Evolutionary conservation across 2,888 invertebrate species (phyloP).

Genomic region (Eueremaeus valkanovi): DNA sequence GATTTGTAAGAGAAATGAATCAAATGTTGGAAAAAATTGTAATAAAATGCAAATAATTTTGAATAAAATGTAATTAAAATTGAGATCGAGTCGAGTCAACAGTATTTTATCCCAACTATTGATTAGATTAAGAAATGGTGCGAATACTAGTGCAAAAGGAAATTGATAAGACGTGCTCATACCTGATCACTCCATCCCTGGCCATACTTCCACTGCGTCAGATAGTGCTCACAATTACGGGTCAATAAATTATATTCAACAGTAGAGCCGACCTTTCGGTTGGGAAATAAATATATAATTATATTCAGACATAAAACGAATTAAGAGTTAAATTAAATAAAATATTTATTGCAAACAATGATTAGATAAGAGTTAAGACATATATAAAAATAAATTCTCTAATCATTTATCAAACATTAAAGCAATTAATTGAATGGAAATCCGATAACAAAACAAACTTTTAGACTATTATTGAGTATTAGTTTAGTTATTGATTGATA

Average conservation of each 20-base stretch:
- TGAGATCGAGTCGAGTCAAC: constrained; percentile 4
- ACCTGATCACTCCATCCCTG: constrained; percentile 51
- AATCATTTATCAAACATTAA: not conserved
- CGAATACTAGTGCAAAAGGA: not conserved
- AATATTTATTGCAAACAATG: not conserved
- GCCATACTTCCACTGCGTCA: constrained; percentile 50
- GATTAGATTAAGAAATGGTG: not conserved
- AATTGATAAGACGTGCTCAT: no score
- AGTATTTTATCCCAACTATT: not conserved
- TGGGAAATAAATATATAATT: not conserved
- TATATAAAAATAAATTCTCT: not conserved
- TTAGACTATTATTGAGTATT: no score
- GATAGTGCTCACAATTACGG: constrained; percentile 50
- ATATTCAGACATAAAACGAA: no score
- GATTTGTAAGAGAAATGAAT: not conserved
- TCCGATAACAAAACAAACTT: no score
- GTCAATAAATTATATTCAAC: constrained; percentile 49
- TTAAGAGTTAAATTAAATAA: not conserved
- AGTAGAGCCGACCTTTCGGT: constrained; percentile 32
- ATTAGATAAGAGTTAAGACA: constrained; percentile 1
- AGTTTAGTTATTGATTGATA: no score
- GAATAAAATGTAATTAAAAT: not conserved
- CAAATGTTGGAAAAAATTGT: not conserved
- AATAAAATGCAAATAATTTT: not conserved
- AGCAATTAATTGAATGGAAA: no score